A percentile compares a stretch with the other conserved stretches of the same genome.
Conservation (phyloP, 2,113 vertebrate genomes). For the Nothocercus julius region DNA sequence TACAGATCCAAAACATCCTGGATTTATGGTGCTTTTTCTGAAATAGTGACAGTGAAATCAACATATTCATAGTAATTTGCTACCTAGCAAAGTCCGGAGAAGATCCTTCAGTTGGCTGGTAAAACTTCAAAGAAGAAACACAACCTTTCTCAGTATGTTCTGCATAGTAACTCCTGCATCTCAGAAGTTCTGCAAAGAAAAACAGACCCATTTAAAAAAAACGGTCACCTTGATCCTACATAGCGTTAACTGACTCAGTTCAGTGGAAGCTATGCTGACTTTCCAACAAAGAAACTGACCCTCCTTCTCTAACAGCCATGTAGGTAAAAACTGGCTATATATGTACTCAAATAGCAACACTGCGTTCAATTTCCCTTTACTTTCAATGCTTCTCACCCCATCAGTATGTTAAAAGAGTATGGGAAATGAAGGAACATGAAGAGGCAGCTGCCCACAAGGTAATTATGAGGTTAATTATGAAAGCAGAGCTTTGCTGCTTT, state of each 20-base stretch:
- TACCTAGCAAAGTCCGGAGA: not conserved
- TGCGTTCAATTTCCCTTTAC: not conserved
- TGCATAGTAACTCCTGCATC: no score
- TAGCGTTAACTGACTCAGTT: accelerated
- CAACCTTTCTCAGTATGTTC: not conserved
- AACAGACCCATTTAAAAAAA: accelerated
- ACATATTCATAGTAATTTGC: not conserved
- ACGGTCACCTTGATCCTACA: not conserved
- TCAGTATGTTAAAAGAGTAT: not conserved
- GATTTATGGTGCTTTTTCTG: not conserved
- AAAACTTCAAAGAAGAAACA: not conserved
- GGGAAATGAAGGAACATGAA: not conserved
- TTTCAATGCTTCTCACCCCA: accelerated
- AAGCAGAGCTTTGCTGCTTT: not conserved
- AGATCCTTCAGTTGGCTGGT: not conserved
- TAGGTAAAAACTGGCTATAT: not conserved
- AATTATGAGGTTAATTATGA: not conserved
- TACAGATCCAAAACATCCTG: not conserved
- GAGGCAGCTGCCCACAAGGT: not conserved
- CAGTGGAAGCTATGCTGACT: not conserved
- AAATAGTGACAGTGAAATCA: not conserved
- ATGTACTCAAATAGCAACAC: not conserved
- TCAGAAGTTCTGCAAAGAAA: not conserved
- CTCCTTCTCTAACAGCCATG: not conserved
- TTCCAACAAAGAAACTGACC: not conserved